Evolutionary conservation across 2,797 vertebrate species (phyloP).

Genomic region (Poecilia gillii): DNA sequence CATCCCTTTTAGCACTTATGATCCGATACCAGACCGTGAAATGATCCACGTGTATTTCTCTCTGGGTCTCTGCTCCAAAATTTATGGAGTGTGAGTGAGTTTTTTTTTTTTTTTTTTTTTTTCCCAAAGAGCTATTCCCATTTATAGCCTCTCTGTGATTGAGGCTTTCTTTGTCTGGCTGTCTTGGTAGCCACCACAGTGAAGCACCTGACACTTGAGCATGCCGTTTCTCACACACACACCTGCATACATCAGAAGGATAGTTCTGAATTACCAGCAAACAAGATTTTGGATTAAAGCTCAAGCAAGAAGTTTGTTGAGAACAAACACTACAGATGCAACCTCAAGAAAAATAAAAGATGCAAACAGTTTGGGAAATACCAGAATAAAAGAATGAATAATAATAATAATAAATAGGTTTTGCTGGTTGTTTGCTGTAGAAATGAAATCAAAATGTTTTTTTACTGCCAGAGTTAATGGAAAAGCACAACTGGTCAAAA

Average conservation of each 20-base stretch:
- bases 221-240: conserved; percentile 10
- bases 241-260: neutral
- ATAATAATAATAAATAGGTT: too few species aligned
- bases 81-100: conserved; percentile 47
- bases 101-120: conserved; percentile 54
- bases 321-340: neutral
- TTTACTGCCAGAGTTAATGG: too few species aligned
- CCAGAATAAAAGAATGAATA: neutral
- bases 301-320: neutral
- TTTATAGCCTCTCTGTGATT: conserved; percentile 68
- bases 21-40: conserved; percentile 51
- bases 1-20: conserved; percentile 40
- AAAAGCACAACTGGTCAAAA: too few species aligned
- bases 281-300: neutral
- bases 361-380: neutral
- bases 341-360: neutral
- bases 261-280: conserved; percentile 2
- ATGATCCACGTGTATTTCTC: conserved; percentile 52
- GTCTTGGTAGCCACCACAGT: conserved; percentile 61
- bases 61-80: conserved; percentile 53
- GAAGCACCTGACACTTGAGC: conserved; percentile 60
- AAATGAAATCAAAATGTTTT: too few species aligned
- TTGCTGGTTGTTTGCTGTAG: too few species aligned
- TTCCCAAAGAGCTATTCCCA: conserved; percentile 64
- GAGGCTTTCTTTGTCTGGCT: conserved; percentile 66